Conservation (phyloP, 1,140 invertebrate genomes). For the Charaxes varanes region DNA sequence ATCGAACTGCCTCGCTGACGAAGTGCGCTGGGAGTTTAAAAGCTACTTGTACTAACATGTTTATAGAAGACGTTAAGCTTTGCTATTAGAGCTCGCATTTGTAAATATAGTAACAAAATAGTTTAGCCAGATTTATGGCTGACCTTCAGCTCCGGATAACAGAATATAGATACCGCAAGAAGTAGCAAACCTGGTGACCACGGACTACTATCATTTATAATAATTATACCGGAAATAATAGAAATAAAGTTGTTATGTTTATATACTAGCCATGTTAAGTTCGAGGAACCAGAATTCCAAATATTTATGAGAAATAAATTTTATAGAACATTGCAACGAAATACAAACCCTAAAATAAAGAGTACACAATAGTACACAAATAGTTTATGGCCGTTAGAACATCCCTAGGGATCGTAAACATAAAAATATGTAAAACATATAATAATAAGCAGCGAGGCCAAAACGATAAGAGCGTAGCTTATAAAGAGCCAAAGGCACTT, state of each 20-base stretch:
- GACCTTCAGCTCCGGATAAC: too few species aligned
- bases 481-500: slow-evolving; percentile 19
- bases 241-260: too few species aligned
- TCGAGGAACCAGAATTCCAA: too few species aligned
- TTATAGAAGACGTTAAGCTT: not conserved
- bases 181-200: too few species aligned
- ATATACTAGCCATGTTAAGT: too few species aligned
- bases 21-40: slow-evolving; percentile 1
- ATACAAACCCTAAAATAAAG: too few species aligned
- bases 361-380: not conserved
- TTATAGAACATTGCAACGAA: too few species aligned
- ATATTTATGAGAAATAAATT: too few species aligned
- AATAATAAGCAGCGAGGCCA: slow-evolving; percentile 11
- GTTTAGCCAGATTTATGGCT: too few species aligned
- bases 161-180: too few species aligned
- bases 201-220: too few species aligned
- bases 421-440: slow-evolving; percentile 5
- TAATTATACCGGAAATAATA: too few species aligned
- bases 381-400: not conserved
- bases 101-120: not conserved
- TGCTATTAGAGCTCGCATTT: not conserved
- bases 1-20: slow-evolving; percentile 7
- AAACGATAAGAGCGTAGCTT: slow-evolving; percentile 7
- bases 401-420: not conserved
- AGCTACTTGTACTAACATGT: not conserved